Percentiles rank a stretch among this genome's conserved stretches.
These are phyloP conservation scores for Cryptophagus acutangulus DNA, from an alignment of 2,888 invertebrate species.

Conservation along the genomic window DNA sequence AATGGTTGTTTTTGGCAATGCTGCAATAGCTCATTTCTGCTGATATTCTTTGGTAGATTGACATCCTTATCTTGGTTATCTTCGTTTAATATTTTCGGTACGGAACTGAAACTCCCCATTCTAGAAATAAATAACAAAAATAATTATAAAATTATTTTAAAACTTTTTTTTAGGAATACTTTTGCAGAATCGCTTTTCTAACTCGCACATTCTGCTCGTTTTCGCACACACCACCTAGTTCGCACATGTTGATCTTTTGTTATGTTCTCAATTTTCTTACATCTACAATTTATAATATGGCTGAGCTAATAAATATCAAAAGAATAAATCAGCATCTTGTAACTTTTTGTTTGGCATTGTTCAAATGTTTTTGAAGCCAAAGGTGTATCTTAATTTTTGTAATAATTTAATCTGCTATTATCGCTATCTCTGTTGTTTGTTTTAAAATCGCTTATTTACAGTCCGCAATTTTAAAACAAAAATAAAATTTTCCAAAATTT, in stretches of 20 bases:
- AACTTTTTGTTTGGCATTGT: too few species aligned
- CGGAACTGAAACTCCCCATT: slow-evolving; percentile 70
- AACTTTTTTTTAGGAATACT: slow-evolving; percentile 19
- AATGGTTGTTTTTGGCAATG: slow-evolving; percentile 52
- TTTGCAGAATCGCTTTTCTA: slow-evolving; percentile 28
- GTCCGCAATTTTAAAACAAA: too few species aligned
- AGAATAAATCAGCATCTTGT: too few species aligned
- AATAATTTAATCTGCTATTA: too few species aligned
- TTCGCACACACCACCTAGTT: slow-evolving; percentile 12
- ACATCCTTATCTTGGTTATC: slow-evolving; percentile 59
- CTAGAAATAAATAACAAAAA: slow-evolving; percentile 46
- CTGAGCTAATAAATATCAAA: too few species aligned
- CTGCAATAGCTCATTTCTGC: slow-evolving; percentile 51
- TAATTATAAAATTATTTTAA: slow-evolving; percentile 5
- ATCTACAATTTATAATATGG: too few species aligned
- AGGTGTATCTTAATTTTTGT: too few species aligned
- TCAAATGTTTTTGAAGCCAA: too few species aligned
- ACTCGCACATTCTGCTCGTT: slow-evolving; percentile 23
- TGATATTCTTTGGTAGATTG: slow-evolving; percentile 48
- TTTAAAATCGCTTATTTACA: background rate
- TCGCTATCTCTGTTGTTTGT: too few species aligned
- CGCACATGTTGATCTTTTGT: slow-evolving; percentile 8
- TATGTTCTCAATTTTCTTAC: too few species aligned
- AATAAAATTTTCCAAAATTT: background rate
- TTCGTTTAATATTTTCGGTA: slow-evolving; percentile 60